These are phyloP conservation scores for Vicugna pacos DNA, from an alignment of 2,113 vertebrate genomes.

Conservation along the genomic window DNA sequence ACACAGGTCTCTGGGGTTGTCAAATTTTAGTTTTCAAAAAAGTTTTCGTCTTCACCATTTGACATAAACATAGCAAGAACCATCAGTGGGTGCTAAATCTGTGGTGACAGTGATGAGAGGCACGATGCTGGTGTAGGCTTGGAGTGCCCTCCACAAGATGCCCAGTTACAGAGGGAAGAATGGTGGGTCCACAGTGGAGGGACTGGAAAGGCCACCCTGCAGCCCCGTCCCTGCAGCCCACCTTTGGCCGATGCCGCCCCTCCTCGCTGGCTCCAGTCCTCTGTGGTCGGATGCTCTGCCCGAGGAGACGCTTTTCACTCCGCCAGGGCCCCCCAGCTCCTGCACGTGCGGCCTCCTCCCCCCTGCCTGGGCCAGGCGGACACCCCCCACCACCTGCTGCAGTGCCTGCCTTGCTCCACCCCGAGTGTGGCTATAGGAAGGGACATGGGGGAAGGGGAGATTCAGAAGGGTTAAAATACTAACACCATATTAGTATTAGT, in stretches of 20 bases:
- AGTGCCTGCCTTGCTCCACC: no score
- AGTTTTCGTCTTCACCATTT: neutral
- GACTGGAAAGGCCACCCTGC: neutral
- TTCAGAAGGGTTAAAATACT: neutral
- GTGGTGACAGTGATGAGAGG: neutral
- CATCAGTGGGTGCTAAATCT: neutral
- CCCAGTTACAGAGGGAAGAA: neutral
- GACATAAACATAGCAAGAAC: neutral
- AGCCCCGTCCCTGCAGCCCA: rapidly evolving
- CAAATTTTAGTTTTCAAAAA: neutral
- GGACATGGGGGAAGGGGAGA: neutral
- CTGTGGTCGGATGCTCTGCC: no score
- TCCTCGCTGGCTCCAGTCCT: rapidly evolving
- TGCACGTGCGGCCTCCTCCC: rapidly evolving
- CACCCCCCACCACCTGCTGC: rapidly evolving
- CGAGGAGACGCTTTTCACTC: neutral
- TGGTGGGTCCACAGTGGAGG: neutral
- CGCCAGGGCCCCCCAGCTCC: neutral
- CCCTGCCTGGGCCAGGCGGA: rapidly evolving
- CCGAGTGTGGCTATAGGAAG: neutral
- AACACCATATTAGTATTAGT: neutral
- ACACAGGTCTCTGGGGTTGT: neutral
- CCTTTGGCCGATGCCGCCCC: neutral
- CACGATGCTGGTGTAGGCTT: neutral
- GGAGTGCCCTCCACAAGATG: neutral